Conservation (phyloP, 2,797 vertebrate species). For the Phyllotis vaccarum region DNA sequence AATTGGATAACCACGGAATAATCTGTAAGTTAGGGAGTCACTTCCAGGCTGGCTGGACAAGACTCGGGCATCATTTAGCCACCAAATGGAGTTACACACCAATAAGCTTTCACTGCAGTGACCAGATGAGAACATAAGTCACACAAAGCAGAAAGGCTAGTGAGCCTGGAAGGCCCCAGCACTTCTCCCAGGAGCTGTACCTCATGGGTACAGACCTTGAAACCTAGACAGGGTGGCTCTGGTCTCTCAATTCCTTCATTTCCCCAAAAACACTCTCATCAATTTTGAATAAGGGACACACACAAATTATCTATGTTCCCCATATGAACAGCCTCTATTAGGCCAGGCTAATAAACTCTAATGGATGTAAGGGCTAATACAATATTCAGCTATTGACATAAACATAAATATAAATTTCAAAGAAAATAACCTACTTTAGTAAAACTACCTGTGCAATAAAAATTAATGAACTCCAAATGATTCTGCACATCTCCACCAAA, state of each 20-base stretch:
- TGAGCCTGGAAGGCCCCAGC: constrained; percentile 74
- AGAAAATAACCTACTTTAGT: constrained; percentile 93
- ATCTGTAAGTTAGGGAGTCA: constrained; percentile 87
- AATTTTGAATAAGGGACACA: constrained; percentile 82
- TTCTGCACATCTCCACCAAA: constrained; percentile 92
- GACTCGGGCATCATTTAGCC: constrained; percentile 84
- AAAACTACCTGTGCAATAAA: constrained; percentile 96
- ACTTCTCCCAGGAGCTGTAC: neutral
- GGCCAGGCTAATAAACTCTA: constrained; percentile 89
- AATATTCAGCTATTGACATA: constrained; percentile 91
- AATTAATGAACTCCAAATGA: constrained; percentile 98
- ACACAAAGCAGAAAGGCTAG: constrained; percentile 65
- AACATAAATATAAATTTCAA: constrained; percentile 93
- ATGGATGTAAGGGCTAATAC: constrained; percentile 88
- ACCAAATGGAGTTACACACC: constrained; percentile 83
- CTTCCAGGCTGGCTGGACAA: constrained; percentile 86
- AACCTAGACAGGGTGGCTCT: constrained; percentile 56
- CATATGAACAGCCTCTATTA: constrained; percentile 86
- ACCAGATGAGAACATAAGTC: constrained; percentile 83
- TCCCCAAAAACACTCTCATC: constrained; percentile 59
- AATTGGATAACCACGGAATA: constrained; percentile 86
- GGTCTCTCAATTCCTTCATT: neutral
- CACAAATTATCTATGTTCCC: constrained; percentile 84
- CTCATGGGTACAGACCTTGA: constrained; percentile 34
- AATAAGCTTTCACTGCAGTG: constrained; percentile 82